phyloP scores from a whole-genome alignment of 2,113 vertebrate genomes.

The Pseudois nayaur region DNA sequence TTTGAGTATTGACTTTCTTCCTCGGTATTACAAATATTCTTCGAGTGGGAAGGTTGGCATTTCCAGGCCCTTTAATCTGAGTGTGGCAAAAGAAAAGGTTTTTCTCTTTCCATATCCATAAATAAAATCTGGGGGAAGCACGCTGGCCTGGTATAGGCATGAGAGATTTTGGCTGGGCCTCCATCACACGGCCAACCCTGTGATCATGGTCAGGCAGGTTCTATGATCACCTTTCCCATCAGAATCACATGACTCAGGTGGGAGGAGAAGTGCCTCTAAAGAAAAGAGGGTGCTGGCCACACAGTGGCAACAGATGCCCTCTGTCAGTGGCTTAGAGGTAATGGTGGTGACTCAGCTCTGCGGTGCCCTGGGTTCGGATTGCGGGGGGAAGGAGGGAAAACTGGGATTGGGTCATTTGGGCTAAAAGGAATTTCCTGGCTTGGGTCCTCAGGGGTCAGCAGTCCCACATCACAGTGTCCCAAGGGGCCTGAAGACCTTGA shows the following conservation, averaged over 20 bases:
- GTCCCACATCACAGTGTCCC: neutral
- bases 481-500: neutral
- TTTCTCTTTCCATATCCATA: neutral
- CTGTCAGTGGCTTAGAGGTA: neutral
- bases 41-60: neutral
- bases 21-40: neutral
- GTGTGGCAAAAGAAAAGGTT: neutral
- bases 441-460: neutral
- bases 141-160: neutral
- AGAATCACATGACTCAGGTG: neutral
- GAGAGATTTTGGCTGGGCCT: neutral
- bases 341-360: neutral
- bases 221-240: neutral
- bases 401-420: neutral
- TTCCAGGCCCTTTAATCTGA: neutral
- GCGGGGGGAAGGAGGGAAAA: neutral
- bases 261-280: neutral
- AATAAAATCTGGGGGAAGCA: neutral
- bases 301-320: neutral
- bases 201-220: neutral
- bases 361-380: neutral
- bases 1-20: neutral
- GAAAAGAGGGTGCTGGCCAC: neutral
- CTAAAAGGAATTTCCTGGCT: neutral
- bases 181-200: neutral